Evolutionary conservation across 1,140 invertebrate species (phyloP).

Genomic region (Meteorus sp.): DNA sequence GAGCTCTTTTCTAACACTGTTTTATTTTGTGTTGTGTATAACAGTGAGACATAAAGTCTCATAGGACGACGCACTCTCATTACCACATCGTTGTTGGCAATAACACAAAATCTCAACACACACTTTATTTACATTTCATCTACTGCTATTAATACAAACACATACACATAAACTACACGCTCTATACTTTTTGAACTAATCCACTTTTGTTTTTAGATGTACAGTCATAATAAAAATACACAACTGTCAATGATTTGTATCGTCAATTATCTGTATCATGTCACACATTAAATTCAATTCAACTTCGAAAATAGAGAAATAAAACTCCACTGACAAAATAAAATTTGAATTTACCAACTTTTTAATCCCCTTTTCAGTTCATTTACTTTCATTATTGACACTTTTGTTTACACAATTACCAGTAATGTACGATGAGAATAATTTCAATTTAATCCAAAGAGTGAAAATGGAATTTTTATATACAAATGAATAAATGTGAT

Average conservation of each 20-base stretch:
- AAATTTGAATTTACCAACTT: neutral
- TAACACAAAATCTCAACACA: too few species aligned
- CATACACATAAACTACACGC: slow-evolving; percentile 5
- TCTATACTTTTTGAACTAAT: slow-evolving; percentile 24
- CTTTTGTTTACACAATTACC: neutral
- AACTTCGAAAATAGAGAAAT: neutral
- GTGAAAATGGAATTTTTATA: too few species aligned
- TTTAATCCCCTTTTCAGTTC: too few species aligned
- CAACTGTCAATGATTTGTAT: neutral
- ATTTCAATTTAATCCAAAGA: too few species aligned
- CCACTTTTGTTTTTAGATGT: slow-evolving; percentile 29
- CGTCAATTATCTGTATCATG: neutral
- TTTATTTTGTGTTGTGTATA: too few species aligned
- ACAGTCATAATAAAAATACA: neutral
- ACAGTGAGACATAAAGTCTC: too few species aligned
- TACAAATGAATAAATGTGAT: too few species aligned
- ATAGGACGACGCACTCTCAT: slow-evolving; percentile 27
- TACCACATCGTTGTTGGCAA: slow-evolving; percentile 26
- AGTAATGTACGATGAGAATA: too few species aligned
- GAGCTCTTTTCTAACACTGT: too few species aligned
- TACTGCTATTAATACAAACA: too few species aligned
- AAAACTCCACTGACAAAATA: neutral
- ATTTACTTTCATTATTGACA: neutral
- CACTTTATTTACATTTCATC: too few species aligned
- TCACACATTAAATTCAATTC: neutral